Percentiles rank a stretch among this genome's conserved stretches.
Conservation (phyloP, 2,113 vertebrate species). For the Megaleporinus macrocephalus region DNA sequence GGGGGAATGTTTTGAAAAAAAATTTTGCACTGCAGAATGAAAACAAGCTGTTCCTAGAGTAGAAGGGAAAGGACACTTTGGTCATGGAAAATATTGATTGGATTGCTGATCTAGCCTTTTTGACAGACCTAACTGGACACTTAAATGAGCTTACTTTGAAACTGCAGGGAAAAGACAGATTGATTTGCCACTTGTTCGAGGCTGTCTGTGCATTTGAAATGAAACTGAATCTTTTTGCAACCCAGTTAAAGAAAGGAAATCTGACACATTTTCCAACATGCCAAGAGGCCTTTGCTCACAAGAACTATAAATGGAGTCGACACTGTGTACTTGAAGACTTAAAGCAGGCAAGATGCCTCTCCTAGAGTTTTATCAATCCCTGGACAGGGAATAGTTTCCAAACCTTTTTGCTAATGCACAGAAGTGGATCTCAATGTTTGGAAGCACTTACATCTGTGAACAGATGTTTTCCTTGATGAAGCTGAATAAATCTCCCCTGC, state of each 20-base stretch:
- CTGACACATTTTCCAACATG: constrained; percentile 2
- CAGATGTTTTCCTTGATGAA: neutral
- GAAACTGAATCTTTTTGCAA: neutral
- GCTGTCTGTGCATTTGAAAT: constrained; percentile 19
- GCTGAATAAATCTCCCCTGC: neutral
- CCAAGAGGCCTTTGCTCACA: constrained; percentile 9
- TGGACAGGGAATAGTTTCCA: too few relatives aligned
- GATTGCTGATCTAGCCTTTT: too few relatives aligned
- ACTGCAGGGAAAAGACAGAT: constrained; percentile 8
- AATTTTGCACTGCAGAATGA: too few relatives aligned
- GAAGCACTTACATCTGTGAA: too few relatives aligned
- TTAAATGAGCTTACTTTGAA: constrained; percentile 1
- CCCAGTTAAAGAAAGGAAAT: neutral
- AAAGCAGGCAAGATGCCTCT: neutral
- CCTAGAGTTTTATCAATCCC: too few relatives aligned
- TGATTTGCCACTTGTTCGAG: constrained; percentile 6
- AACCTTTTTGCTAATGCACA: too few relatives aligned
- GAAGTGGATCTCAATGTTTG: too few relatives aligned
- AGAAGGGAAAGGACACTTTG: too few relatives aligned
- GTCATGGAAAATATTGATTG: too few relatives aligned
- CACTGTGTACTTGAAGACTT: neutral
- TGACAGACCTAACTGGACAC: neutral
- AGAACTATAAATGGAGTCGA: neutral
- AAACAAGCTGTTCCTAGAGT: too few relatives aligned
- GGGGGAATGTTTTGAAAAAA: too few relatives aligned